A percentile compares a stretch with the other conserved stretches of the same genome.
phyloP scores from a whole-genome alignment of 2,113 vertebrate genomes.

The Tachuris rubrigastra region DNA sequence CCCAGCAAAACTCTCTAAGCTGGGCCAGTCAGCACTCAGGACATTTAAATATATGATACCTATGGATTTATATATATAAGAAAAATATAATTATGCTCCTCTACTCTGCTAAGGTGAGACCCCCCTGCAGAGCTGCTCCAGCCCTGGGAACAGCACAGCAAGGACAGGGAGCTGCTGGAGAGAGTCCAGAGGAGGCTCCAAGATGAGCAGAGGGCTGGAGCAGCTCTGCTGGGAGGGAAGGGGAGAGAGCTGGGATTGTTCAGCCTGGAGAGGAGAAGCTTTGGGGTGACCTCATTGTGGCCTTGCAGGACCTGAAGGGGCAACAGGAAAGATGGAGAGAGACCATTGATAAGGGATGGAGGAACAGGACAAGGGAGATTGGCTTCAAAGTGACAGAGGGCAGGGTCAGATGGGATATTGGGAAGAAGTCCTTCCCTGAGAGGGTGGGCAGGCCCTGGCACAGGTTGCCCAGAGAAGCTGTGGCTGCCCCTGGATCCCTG shows the following conservation, averaged over 20 bases:
- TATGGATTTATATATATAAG: not conserved
- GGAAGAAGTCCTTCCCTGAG: rapidly evolving
- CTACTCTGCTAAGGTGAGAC: not conserved
- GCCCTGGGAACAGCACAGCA: not conserved
- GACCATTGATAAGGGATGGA: rapidly evolving
- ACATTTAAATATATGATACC: not conserved
- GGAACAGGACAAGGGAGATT: not conserved
- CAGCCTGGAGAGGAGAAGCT: not conserved
- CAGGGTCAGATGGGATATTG: rapidly evolving
- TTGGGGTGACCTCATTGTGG: not conserved
- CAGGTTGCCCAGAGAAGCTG: not conserved
- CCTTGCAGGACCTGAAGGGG: not conserved
- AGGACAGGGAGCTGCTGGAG: not conserved
- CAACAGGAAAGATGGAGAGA: not conserved
- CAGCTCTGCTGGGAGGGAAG: not conserved
- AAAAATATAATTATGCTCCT: not conserved
- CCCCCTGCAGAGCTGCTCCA: not conserved
- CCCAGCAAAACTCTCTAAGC: not conserved
- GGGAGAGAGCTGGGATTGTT: not conserved
- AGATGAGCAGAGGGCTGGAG: not conserved
- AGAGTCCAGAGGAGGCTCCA: not conserved
- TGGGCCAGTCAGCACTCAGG: not conserved
- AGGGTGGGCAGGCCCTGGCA: not conserved
- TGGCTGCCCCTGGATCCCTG: not conserved
- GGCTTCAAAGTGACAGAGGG: not conserved